phyloP scores from a whole-genome alignment of 2,888 invertebrate species.

The Caenorhabditis sp. region DNA sequence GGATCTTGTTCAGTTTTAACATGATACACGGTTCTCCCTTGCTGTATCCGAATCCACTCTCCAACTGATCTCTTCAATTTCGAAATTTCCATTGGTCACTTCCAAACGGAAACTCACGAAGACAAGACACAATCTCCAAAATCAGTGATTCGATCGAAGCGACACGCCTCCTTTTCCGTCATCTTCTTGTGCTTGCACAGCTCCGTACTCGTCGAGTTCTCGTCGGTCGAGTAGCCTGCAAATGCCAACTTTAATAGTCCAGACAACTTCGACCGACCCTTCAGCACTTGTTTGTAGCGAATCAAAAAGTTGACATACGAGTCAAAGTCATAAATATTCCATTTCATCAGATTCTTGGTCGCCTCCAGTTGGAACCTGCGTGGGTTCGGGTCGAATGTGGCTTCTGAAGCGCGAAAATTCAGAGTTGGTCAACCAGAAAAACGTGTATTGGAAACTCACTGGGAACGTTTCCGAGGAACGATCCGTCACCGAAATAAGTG shows the following conservation, averaged over 20 bases:
- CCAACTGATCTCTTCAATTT: slow-evolving; percentile 47
- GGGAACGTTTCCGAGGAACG: slow-evolving; percentile 64
- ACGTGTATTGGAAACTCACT: slow-evolving; percentile 51
- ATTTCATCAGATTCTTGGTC: slow-evolving; percentile 52
- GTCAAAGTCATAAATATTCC: slow-evolving; percentile 55
- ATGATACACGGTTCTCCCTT: slow-evolving; percentile 65
- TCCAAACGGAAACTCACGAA: slow-evolving; percentile 19
- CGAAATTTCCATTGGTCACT: no score
- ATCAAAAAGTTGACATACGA: slow-evolving; percentile 59
- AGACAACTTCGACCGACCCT: slow-evolving; percentile 23
- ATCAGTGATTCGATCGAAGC: slow-evolving; percentile 37
- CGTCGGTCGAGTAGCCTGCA: neutral
- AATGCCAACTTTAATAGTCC: neutral
- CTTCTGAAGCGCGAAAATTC: slow-evolving; percentile 34
- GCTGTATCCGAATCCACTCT: slow-evolving; percentile 61
- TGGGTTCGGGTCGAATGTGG: slow-evolving; percentile 65
- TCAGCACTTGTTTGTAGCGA: slow-evolving; percentile 61
- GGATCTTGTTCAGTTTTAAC: slow-evolving; percentile 62
- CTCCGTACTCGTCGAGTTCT: neutral
- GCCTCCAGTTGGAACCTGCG: slow-evolving; percentile 46
- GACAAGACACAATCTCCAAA: slow-evolving; percentile 55
- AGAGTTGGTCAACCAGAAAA: neutral
- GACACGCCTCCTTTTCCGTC: slow-evolving; percentile 31
- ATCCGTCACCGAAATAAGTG: slow-evolving; percentile 61
- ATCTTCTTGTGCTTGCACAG: slow-evolving; percentile 41